These are phyloP conservation scores for Eueides isabella DNA, from an alignment of 1,140 invertebrate species.

Conservation along the genomic window DNA sequence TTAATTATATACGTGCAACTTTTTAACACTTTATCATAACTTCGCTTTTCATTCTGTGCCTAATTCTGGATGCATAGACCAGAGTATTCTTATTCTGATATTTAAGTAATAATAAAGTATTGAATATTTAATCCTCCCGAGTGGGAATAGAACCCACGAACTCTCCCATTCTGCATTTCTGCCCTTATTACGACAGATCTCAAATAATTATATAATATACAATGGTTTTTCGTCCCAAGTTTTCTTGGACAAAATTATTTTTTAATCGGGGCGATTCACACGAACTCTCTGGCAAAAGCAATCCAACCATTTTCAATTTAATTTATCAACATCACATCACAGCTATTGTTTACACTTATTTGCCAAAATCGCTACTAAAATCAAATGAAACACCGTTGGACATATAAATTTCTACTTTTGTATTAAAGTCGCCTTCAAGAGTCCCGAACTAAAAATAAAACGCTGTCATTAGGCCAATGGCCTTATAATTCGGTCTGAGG, in stretches of 20 bases:
- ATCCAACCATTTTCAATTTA: conserved; percentile 18
- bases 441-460: conserved; percentile 69
- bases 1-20: too few relatives aligned
- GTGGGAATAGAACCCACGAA: too few relatives aligned
- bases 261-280: not conserved
- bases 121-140: too few relatives aligned
- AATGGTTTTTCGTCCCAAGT: not conserved
- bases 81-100: too few relatives aligned
- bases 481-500: conserved; percentile 77
- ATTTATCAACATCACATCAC: not conserved
- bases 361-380: conserved; percentile 43
- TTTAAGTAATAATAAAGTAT: too few relatives aligned
- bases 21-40: too few relatives aligned
- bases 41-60: too few relatives aligned
- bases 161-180: too few relatives aligned
- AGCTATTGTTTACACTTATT: conserved; percentile 34
- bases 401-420: conserved; percentile 37
- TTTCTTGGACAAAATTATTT: not conserved
- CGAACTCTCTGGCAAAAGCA: conserved; percentile 3
- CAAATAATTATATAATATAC: not conserved
- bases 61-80: too few relatives aligned
- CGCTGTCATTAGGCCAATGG: conserved; percentile 77
- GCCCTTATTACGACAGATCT: too few relatives aligned
- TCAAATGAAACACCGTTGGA: conserved; percentile 37
- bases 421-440: conserved; percentile 61